Conservation (phyloP, 2,888 invertebrate genomes). For the Dryococelus australis region DNA sequence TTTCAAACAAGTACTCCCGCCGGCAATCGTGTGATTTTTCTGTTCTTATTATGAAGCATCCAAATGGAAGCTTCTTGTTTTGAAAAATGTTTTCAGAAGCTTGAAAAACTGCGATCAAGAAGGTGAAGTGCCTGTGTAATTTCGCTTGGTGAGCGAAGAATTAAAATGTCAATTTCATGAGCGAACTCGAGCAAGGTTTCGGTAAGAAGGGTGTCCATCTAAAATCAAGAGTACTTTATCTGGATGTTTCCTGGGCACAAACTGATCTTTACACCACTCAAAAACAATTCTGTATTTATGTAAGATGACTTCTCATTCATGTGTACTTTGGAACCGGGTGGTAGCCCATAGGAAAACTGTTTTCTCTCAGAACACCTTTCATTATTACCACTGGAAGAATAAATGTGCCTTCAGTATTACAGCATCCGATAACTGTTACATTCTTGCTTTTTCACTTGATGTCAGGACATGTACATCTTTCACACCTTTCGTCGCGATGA, state of each 20-base stretch:
- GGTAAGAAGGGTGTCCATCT: no score
- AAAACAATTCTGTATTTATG: not conserved
- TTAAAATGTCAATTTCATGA: no score
- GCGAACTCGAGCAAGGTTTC: no score
- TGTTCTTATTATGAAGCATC: no score
- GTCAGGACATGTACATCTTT: slow-evolving; percentile 7
- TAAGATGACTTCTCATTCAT: not conserved
- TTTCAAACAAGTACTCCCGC: no score
- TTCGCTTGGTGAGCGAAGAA: no score
- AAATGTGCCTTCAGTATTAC: not conserved
- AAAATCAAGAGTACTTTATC: no score
- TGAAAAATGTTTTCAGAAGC: no score
- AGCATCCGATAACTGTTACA: not conserved
- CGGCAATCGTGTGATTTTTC: no score
- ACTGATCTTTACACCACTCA: not conserved
- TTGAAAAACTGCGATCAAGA: no score
- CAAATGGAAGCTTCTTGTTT: no score
- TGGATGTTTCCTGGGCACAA: not conserved
- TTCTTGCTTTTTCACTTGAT: not conserved
- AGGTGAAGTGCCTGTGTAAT: no score
- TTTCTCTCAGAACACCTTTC: not conserved
- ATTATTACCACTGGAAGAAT: not conserved
- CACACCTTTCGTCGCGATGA: not conserved
- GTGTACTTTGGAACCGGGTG: not conserved
- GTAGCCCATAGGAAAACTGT: not conserved